Conservation (phyloP, 1,140 invertebrate species). For the Neuroterus valhalla region DNA sequence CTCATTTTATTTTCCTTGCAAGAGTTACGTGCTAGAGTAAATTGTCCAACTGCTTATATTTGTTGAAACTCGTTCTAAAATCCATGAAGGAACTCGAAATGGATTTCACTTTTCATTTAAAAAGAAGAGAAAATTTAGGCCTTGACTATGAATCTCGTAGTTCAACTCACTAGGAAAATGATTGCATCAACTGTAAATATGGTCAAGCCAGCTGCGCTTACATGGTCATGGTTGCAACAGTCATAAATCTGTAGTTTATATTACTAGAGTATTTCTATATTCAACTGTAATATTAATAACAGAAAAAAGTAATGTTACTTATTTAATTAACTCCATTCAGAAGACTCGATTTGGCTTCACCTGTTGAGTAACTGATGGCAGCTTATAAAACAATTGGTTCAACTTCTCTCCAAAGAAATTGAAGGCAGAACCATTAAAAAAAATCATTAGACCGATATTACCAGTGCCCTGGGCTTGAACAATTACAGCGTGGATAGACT, state of each 20-base stretch:
- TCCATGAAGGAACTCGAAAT: neutral
- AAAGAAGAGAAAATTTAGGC: conserved; percentile 6
- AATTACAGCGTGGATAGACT: too few relatives aligned
- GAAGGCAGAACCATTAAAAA: too few relatives aligned
- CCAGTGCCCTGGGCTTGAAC: too few relatives aligned
- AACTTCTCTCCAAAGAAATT: too few relatives aligned
- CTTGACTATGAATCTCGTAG: conserved; percentile 14
- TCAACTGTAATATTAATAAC: neutral
- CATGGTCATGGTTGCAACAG: conserved; percentile 15
- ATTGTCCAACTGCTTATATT: neutral
- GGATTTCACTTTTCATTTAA: neutral
- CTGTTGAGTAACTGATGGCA: too few relatives aligned
- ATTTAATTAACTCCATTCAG: too few relatives aligned
- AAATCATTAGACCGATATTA: too few relatives aligned
- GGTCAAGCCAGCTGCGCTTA: neutral
- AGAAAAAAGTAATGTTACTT: too few relatives aligned
- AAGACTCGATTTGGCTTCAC: too few relatives aligned
- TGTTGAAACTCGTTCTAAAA: neutral
- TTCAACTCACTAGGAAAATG: conserved; percentile 17
- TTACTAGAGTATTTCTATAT: neutral
- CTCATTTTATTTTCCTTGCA: neutral
- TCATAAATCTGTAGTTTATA: neutral
- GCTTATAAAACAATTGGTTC: too few relatives aligned
- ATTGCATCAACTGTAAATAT: conserved; percentile 19
- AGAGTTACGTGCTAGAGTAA: neutral